phyloP scores from a whole-genome alignment of 2,888 invertebrate genomes.

The Thecocarcelia acutangulata region DNA sequence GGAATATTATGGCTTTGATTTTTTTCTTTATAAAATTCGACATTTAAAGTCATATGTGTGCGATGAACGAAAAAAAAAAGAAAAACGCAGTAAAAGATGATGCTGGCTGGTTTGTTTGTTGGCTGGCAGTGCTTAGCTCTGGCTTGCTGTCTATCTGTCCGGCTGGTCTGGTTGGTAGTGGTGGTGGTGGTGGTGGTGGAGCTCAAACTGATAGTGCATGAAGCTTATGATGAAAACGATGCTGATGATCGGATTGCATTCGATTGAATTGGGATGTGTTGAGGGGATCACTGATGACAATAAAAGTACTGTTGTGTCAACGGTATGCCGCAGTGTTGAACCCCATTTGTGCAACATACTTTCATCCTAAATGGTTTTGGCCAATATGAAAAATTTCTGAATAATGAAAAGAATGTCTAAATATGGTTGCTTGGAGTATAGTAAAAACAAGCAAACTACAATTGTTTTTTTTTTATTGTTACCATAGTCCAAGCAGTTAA shows the following conservation, averaged over 20 bases:
- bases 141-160: conserved; percentile 16
- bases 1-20: conserved; percentile 58
- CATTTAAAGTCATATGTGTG: conserved; percentile 60
- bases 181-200: conserved; percentile 49
- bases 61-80: conserved; percentile 40
- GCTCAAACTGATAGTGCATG: conserved; percentile 58
- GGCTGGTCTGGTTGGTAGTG: conserved; percentile 14
- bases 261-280: conserved; percentile 44
- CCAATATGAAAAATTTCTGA: conserved; percentile 67
- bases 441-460: conserved; percentile 60
- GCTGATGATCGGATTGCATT: conserved; percentile 47
- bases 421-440: conserved; percentile 63
- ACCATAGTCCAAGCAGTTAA: not conserved
- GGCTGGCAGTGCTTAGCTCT: conserved; percentile 12
- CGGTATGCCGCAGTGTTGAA: conserved; percentile 69
- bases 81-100: conserved; percentile 47
- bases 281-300: conserved; percentile 59
- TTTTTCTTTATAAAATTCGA: conserved; percentile 59
- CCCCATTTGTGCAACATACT: conserved; percentile 69
- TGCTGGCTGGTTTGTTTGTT: conserved; percentile 36
- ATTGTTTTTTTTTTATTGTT: conserved; percentile 37
- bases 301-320: conserved; percentile 69
- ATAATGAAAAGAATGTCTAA: conserved; percentile 68
- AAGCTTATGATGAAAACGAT: conserved; percentile 53
- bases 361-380: conserved; percentile 70